Conservation (phyloP, 2,888 invertebrate species). For the Hirtodrosophila alboralis region DNA sequence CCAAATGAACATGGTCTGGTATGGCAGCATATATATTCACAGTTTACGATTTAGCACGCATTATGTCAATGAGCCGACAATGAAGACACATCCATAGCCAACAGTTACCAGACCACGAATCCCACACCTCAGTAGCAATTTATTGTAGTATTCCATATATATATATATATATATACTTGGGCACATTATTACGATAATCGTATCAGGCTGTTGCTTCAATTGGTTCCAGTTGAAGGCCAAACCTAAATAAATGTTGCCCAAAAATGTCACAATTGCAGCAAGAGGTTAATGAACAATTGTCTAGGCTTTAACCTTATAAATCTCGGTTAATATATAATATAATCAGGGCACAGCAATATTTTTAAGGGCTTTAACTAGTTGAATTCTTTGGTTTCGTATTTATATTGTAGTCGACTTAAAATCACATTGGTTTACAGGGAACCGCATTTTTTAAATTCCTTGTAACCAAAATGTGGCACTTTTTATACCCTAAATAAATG, state of each 20-base stretch:
- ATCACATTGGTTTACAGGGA: no score
- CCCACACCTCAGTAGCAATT: neutral
- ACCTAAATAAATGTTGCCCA: neutral
- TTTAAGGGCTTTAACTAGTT: no score
- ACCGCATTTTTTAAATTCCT: no score
- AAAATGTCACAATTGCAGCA: neutral
- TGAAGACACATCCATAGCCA: constrained; percentile 19
- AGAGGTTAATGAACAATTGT: constrained; percentile 1
- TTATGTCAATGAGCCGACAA: constrained; percentile 45
- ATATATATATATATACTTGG: no score
- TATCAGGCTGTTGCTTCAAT: neutral
- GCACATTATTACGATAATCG: constrained; percentile 3
- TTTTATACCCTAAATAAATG: no score
- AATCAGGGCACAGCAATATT: no score
- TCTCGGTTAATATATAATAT: neutral
- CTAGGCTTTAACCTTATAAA: neutral
- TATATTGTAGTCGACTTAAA: no score
- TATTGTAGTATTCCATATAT: constrained; percentile 6
- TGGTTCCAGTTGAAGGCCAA: constrained; percentile 11
- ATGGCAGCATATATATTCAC: constrained; percentile 1
- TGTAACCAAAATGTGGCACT: no score
- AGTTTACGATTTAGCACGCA: constrained; percentile 29
- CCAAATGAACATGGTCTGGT: neutral
- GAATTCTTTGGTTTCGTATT: no score
- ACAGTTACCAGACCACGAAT: neutral